Percentiles rank a stretch among this genome's conserved stretches.
phyloP scores from a whole-genome alignment of 2,113 vertebrate genomes.

The Australoheros scitulus region DNA sequence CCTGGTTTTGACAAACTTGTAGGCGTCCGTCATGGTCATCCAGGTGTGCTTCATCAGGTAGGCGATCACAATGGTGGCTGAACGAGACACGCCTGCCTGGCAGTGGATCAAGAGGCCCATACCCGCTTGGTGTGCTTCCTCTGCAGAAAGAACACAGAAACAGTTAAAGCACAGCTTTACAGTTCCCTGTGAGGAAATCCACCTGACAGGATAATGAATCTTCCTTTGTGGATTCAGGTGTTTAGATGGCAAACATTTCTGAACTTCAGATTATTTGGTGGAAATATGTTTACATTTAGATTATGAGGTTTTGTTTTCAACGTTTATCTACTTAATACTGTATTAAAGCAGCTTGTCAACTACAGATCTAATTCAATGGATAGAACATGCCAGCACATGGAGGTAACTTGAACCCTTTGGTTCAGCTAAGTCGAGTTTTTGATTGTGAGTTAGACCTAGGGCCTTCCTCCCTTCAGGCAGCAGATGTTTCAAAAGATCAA shows the following conservation, averaged over 20 bases:
- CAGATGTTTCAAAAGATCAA: neutral
- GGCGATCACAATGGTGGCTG: constrained; percentile 97
- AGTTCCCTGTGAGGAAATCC: neutral
- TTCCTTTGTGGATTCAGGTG: neutral
- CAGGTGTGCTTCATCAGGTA: constrained; percentile 99
- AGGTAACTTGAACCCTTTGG: neutral
- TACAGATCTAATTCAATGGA: neutral
- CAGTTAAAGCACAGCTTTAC: neutral
- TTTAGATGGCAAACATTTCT: neutral
- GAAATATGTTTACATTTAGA: neutral
- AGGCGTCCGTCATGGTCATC: constrained; percentile 99
- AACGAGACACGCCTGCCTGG: constrained; percentile 96
- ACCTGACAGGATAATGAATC: neutral
- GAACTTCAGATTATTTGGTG: neutral
- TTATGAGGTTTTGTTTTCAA: neutral
- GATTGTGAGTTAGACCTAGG: constrained; percentile 2
- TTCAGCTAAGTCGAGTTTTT: neutral
- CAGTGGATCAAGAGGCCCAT: constrained; percentile 97
- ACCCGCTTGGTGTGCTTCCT: constrained; percentile 96
- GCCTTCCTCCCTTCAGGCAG: neutral
- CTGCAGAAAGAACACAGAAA: constrained; percentile 76
- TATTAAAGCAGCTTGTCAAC: neutral
- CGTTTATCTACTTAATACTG: neutral
- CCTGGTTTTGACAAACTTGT: constrained; percentile 98
- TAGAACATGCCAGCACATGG: neutral